These are phyloP conservation scores for Alauda arvensis DNA, from an alignment of 2,797 vertebrate genomes.

Conservation along the genomic window DNA sequence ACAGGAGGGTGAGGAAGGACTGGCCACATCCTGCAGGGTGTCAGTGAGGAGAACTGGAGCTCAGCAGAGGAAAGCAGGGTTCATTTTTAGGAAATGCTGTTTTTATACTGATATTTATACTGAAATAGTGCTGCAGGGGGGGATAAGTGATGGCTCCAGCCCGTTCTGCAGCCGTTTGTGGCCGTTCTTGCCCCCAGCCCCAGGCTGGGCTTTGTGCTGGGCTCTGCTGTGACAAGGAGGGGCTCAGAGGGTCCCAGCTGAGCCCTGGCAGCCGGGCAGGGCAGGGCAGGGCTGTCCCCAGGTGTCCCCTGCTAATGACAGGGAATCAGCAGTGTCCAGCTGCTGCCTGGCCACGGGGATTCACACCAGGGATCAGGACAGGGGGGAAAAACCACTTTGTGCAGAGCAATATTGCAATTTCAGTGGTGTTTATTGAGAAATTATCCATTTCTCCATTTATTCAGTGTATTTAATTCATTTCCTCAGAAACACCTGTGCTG, in stretches of 20 bases:
- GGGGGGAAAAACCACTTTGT: accelerated
- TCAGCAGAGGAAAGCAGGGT: neutral
- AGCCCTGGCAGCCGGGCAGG: neutral
- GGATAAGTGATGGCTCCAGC: accelerated
- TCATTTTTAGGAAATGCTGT: neutral
- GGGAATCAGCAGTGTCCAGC: neutral
- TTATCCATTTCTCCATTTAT: accelerated
- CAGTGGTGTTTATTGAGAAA: accelerated
- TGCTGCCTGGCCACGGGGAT: neutral
- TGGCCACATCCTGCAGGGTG: accelerated
- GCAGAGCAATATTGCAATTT: accelerated
- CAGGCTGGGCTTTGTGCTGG: neutral
- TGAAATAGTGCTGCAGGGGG: neutral
- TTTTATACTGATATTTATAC: no score
- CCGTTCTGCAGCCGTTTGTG: accelerated
- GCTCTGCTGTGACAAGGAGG: accelerated
- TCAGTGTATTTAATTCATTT: accelerated
- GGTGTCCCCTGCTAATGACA: neutral
- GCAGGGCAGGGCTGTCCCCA: neutral
- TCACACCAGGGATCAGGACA: neutral
- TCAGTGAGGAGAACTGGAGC: neutral
- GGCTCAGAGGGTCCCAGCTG: neutral
- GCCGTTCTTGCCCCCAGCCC: neutral
- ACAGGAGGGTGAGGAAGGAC: accelerated
- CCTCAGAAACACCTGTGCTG: neutral